phyloP scores from a whole-genome alignment of 2,113 vertebrate genomes.

The Chrysochloris asiatica region DNA sequence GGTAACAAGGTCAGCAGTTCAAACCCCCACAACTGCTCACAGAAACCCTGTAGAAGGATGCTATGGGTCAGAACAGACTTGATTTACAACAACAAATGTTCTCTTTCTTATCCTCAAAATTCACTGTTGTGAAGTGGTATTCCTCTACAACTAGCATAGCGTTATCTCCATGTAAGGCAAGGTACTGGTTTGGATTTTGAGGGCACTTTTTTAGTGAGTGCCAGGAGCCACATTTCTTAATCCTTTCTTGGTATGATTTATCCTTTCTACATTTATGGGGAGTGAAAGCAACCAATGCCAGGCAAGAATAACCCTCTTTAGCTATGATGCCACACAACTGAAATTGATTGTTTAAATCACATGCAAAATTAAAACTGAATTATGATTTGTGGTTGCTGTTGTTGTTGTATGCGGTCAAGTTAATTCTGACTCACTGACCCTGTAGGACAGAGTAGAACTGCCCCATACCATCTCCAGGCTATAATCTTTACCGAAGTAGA shows the following conservation, averaged over 20 bases:
- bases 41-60: no score
- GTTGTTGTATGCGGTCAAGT: background rate
- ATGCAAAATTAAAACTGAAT: background rate
- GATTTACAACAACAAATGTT: no score
- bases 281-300: conserved; percentile 39
- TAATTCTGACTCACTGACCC: background rate
- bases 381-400: background rate
- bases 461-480: background rate
- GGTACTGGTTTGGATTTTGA: background rate
- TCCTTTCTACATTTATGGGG: conserved; percentile 20
- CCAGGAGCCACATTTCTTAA: background rate
- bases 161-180: background rate
- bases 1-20: no score
- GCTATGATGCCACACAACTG: background rate
- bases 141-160: background rate
- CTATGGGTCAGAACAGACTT: no score
- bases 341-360: background rate
- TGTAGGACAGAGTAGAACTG: background rate
- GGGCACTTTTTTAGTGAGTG: background rate
- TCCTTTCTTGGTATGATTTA: background rate
- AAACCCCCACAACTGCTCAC: no score
- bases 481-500: background rate
- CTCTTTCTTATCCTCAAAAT: conserved; percentile 10
- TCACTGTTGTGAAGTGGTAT: background rate
- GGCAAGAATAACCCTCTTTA: background rate